Evolutionary conservation across 2,797 vertebrate species (phyloP).

Genomic region (Pempheris klunzingeri): DNA sequence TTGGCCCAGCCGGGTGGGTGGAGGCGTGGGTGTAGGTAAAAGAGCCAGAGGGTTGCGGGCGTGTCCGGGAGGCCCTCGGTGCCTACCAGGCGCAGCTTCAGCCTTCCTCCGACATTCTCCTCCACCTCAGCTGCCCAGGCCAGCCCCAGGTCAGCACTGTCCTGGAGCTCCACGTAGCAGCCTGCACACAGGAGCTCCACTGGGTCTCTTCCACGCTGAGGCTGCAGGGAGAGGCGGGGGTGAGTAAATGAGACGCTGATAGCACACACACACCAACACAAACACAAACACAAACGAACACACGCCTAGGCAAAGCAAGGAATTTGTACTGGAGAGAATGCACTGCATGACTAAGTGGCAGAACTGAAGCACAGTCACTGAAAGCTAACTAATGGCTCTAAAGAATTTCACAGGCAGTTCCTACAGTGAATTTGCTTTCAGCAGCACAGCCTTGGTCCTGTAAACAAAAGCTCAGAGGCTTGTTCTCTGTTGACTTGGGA

Average conservation of each 20-base stretch:
- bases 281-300: conserved; percentile 43
- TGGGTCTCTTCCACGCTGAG: conserved; percentile 93
- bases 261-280: conserved; percentile 39
- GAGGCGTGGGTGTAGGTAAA: conserved; percentile 95
- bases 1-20: conserved; percentile 95
- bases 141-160: conserved; percentile 83
- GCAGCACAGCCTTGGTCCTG: conserved; percentile 28
- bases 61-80: conserved; percentile 87
- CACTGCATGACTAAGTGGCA: conserved; percentile 63
- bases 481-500: not conserved
- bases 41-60: conserved; percentile 91
- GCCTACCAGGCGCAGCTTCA: conserved; percentile 91
- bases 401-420: conserved; percentile 66
- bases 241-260: conserved; percentile 29
- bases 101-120: conserved; percentile 94
- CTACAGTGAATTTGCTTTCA: conserved; percentile 40
- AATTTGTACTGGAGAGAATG: conserved; percentile 62
- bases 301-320: conserved; percentile 56
- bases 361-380: conserved; percentile 51
- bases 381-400: conserved; percentile 50
- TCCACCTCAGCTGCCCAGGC: conserved; percentile 93
- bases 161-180: conserved; percentile 92
- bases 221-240: conserved; percentile 76
- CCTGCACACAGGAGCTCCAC: conserved; percentile 93
- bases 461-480: conserved; percentile 46